A percentile compares a stretch with the other conserved stretches of the same genome.
Evolutionary conservation across 2,797 vertebrate genomes (phyloP).

Genomic region (Platyrinchus mystaceus): DNA sequence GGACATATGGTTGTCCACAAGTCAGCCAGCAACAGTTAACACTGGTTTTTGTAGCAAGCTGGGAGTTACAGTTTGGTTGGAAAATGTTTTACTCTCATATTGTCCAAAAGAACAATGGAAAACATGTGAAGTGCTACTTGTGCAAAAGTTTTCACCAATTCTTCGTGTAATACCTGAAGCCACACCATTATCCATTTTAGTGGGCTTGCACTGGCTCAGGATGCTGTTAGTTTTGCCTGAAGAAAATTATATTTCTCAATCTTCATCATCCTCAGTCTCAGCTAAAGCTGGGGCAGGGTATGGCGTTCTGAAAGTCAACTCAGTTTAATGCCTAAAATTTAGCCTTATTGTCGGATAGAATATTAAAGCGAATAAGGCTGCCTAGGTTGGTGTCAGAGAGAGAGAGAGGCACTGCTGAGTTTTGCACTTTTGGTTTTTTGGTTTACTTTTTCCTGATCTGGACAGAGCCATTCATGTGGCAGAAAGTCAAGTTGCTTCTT

Average conservation of each 20-base stretch:
- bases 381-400: neutral
- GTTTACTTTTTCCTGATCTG: neutral
- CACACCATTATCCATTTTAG: rapidly evolving
- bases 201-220: neutral
- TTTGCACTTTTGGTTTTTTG: neutral
- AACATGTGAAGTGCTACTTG: rapidly evolving
- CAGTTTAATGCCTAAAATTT: neutral
- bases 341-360: rapidly evolving
- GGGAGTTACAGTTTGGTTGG: neutral
- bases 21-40: neutral
- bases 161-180: neutral
- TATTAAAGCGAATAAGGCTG: neutral
- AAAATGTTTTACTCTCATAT: neutral
- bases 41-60: neutral
- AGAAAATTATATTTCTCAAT: neutral
- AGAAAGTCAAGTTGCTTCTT: neutral
- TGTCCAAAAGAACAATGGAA: neutral
- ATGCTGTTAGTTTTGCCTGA: neutral
- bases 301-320: neutral
- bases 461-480: neutral
- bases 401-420: neutral
- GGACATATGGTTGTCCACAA: neutral
- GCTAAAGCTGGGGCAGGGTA: neutral
- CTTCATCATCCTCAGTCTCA: neutral
- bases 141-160: neutral